Conservation (phyloP, 1,140 invertebrate species). For the Cotesia chilonis region DNA sequence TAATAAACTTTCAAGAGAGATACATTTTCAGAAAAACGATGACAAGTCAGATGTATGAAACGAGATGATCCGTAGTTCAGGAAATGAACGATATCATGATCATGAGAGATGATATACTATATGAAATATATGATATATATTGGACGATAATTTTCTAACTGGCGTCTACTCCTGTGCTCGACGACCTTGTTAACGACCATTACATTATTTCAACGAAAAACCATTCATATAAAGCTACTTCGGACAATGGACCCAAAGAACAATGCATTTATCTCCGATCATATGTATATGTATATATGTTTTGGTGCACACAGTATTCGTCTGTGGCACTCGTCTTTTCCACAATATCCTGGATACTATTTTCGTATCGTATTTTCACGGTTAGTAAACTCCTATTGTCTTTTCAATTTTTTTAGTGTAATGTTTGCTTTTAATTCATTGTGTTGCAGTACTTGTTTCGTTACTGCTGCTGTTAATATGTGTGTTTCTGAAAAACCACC, state of each 20-base stretch:
- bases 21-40: constrained; percentile 1
- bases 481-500: too few relatives aligned
- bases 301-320: not conserved
- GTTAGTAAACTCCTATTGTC: constrained; percentile 25
- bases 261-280: constrained; percentile 34
- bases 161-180: not conserved
- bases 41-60: constrained; percentile 4
- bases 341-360: constrained; percentile 29
- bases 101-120: too few relatives aligned
- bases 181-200: constrained; percentile 33
- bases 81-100: constrained; percentile 38
- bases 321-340: constrained; percentile 12
- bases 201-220: constrained; percentile 32
- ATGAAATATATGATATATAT: constrained; percentile 25
- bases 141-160: constrained; percentile 31
- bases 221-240: constrained; percentile 28
- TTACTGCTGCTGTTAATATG: not conserved
- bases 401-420: constrained; percentile 11
- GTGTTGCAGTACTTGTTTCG: not conserved
- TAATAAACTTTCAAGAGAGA: not conserved
- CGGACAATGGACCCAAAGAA: constrained; percentile 34
- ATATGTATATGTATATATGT: not conserved
- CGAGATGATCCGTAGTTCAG: constrained; percentile 20
- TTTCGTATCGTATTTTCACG: constrained; percentile 26
- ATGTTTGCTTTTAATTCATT: not conserved